Conservation (phyloP, 2,113 vertebrate genomes). For the Vulpes ferrilata region DNA sequence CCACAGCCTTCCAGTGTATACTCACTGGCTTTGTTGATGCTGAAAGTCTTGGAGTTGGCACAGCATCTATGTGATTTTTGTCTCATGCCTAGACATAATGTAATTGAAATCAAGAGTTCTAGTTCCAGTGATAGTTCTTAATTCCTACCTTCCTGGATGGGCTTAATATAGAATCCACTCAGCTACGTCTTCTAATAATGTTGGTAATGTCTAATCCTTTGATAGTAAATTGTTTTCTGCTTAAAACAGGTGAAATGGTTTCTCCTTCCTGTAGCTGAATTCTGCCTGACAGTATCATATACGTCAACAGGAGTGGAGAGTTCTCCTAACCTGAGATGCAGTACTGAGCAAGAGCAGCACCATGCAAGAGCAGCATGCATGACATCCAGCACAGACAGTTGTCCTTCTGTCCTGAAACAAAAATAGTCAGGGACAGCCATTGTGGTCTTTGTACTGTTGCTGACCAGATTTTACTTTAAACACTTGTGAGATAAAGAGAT, state of each 20-base stretch:
- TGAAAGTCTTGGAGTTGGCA: not conserved
- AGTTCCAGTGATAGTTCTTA: not conserved
- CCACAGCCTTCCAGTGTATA: not conserved
- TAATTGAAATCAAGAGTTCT: not conserved
- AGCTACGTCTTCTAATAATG: not conserved
- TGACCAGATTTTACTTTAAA: not conserved
- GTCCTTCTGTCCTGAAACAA: not conserved
- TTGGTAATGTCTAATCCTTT: not conserved
- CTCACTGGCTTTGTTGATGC: not conserved
- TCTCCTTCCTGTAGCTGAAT: not conserved
- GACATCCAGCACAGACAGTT: not conserved
- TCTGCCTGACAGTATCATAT: not conserved
- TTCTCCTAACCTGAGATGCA: not conserved
- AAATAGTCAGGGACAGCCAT: not conserved
- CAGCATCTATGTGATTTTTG: not conserved
- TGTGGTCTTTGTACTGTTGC: not conserved
- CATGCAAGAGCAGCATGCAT: not conserved
- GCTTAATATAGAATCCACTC: not conserved
- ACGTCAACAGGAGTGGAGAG: accelerated
- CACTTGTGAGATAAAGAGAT: not conserved
- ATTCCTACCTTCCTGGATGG: not conserved
- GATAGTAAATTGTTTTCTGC: not conserved
- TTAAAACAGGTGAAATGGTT: not conserved
- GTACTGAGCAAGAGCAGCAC: not conserved
- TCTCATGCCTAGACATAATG: not conserved